Base-by-base conservation (phyloP, 2,888 invertebrate genomes). In the Stegophylla sp. region DNA sequence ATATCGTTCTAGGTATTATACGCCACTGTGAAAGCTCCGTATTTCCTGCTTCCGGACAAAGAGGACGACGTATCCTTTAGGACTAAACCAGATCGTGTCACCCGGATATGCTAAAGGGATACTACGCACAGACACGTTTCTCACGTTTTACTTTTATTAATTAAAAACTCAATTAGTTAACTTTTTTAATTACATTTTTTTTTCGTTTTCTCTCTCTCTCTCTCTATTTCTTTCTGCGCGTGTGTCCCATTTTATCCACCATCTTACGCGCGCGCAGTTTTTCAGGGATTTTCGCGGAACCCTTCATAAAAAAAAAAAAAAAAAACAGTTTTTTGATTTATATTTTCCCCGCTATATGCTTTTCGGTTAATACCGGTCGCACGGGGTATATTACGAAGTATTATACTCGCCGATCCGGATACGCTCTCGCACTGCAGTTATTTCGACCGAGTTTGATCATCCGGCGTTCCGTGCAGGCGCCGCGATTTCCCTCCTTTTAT, bases 101-200 rank as follows among this genome's bases (percentile, higher is more conserved):
- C 12, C 59, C 67, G 59, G 61, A 41, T 9, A 34, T n/a, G 17
- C 51, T 51, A 41, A 61, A 59, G 23, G 51, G 69, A 41, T 56
- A n/a, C n/a, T n/a, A n/a, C n/a, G n/a, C n/a, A n/a, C n/a, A 69
- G 48, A 59, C 13, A 67, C 53, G 67, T 63, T 34, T 63, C 34
- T 10, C 43, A 20, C 43, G 64, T 67, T 67, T 59, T 53, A 10
- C 41, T 23, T 61, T 23, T 61, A 71, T 79, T 71, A 79, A 79
- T 71, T 61, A 79, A 79, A 71, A 79, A 79, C 59, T 71, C 61
- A 63, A 79, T 79, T 79, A 79, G 69, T 63, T 51, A 71, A 71
- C 69, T 63, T 71, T 77, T 69, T 79, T 71, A 63, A 79, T 71
- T 79, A 71, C 26, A 26, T 69, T 69, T 69, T 66, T 26, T 73